Base-by-base conservation (phyloP, 1,140 invertebrate genomes). In the Drosophila grimshawi region DNA sequence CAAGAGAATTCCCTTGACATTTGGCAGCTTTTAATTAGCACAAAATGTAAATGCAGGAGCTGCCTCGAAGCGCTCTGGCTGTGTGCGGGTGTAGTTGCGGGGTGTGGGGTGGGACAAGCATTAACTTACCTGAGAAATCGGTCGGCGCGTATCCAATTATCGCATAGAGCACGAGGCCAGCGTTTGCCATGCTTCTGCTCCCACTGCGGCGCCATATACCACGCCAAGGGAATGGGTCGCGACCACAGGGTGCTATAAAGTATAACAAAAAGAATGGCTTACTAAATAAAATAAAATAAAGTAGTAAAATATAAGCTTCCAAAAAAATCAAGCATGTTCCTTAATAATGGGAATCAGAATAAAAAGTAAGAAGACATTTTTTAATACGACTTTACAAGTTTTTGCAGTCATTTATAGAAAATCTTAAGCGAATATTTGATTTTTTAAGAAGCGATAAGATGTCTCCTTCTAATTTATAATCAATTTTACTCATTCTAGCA, bases 161-260 rank as follows among this genome's bases (percentile, higher is more conserved):
- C 96, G 91, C 98, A 98, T 69, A 97, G 94, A 5, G 94, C 93
- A 72, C 95, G 94, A 0, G 97, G 93, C 97, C 97, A 99, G n/a
- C 95, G 93, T 3, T 94, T 92, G 4, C 97, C 97, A 75, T 96
- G 95, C 29, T 94, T 78, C 27, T 94, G 93, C 89, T 97, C 95
- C 97, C 97, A 99, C 92, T 98, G 97, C 0, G 95, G 94, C 0
- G 94, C 94, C 88, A 98, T 98, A 88, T 98, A 99, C 98, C 98
- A 99, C 0, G 94, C 97, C 3, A 99, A 92, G 0, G 98, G 98
- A 77, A 98, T 97, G 0, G 97, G 97, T 43, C 95, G 95, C 86
- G 97, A 98, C 98, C 98, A 99, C 2, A 98, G 93, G 2, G 96
- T 93, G 1, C 96, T 97, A 88, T 10, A 82, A n/a, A 43, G n/a